Conservation (phyloP, 1,140 invertebrate genomes). For the Trachymyrmex septentrionalis region DNA sequence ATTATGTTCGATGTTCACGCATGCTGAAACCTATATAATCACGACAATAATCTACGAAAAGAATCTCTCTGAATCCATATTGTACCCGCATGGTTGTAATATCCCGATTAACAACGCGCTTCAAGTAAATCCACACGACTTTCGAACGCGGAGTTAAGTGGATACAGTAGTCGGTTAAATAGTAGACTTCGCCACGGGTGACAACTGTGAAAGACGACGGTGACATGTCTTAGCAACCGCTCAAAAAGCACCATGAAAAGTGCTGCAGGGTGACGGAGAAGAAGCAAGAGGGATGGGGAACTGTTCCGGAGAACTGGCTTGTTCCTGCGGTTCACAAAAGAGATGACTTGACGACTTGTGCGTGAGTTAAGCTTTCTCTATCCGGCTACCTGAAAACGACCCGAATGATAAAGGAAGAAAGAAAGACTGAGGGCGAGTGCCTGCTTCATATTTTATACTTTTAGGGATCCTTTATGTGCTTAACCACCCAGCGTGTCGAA, state of each 20-base stretch:
- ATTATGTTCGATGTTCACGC: constrained; percentile 10
- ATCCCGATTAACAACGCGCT: constrained; percentile 36
- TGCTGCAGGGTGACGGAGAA: constrained; percentile 43
- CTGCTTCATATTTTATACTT: constrained; percentile 81
- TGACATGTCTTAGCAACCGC: constrained; percentile 68
- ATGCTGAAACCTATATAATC: not conserved
- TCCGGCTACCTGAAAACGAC: constrained; percentile 78
- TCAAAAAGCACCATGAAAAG: constrained; percentile 61
- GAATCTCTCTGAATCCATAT: constrained; percentile 23
- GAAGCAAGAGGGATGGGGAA: constrained; percentile 18
- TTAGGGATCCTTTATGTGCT: constrained; percentile 79
- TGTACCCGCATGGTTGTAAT: constrained; percentile 20
- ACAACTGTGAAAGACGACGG: constrained; percentile 74
- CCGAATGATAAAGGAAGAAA: not conserved
- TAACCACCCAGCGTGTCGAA: constrained; percentile 82
- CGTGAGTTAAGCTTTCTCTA: constrained; percentile 63
- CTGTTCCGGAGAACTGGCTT: constrained; percentile 47
- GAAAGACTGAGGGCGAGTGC: not conserved
- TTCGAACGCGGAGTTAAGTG: constrained; percentile 62
- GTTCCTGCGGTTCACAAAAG: constrained; percentile 67
- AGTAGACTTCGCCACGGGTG: constrained; percentile 70
- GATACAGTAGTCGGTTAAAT: constrained; percentile 74
- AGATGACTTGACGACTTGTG: constrained; percentile 57
- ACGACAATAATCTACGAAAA: not conserved
- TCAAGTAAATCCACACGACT: constrained; percentile 38